Conservation (phyloP, 2,888 invertebrate genomes). For the Andrena flavipes region DNA sequence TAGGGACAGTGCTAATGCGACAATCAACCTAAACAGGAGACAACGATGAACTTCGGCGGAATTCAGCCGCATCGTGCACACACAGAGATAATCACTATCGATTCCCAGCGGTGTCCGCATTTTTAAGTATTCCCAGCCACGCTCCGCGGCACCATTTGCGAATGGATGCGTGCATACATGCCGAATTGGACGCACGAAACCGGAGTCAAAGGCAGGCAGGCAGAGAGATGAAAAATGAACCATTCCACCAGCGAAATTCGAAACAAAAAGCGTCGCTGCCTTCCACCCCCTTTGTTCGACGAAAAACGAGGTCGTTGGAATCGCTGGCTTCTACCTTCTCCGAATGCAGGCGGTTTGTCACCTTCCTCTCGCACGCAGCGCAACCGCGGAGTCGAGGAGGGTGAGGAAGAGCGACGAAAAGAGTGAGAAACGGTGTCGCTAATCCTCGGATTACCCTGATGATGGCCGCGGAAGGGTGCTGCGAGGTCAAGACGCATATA, state of each 20-base stretch:
- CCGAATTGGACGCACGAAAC: not conserved
- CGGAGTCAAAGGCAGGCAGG: not conserved
- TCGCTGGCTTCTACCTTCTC: not conserved
- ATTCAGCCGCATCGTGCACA: not conserved
- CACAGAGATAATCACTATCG: conserved; percentile 27
- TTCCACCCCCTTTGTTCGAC: conserved; percentile 6
- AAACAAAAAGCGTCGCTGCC: conserved; percentile 18
- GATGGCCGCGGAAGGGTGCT: conserved; percentile 11
- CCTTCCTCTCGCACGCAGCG: not conserved
- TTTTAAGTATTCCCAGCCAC: conserved; percentile 31
- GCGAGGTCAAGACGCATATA: conserved; percentile 53
- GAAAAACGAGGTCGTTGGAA: conserved; percentile 10
- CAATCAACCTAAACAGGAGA: conserved; percentile 18
- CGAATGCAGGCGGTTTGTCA: not conserved
- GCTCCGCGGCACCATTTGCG: not conserved
- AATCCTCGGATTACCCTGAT: conserved; percentile 34
- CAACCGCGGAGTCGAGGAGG: not conserved
- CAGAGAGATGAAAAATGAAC: not conserved
- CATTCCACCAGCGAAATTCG: not conserved
- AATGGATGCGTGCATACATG: not conserved
- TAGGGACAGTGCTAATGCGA: not conserved
- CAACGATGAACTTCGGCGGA: not conserved
- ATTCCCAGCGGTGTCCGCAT: conserved; percentile 10
- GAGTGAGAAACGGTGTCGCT: not conserved
- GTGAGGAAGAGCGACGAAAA: not conserved